Evolutionary conservation across 2,113 vertebrate species (phyloP).

Genomic region (Pseudorectes ferrugineus): DNA sequence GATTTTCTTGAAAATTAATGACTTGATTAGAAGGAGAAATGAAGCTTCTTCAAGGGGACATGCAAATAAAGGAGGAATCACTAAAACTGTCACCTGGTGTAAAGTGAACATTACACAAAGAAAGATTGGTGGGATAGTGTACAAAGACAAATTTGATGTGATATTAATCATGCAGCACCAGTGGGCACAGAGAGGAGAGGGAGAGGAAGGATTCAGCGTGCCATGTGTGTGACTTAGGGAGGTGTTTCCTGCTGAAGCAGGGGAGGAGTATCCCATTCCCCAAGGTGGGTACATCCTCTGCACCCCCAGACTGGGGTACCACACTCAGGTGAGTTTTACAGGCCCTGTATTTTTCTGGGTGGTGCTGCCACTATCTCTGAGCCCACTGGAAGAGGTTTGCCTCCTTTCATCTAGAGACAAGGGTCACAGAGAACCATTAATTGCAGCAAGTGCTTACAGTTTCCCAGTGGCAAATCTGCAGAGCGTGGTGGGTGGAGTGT

Average conservation of each 20-base stretch:
- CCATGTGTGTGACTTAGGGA: background rate
- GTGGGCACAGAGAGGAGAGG: background rate
- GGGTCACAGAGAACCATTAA: background rate
- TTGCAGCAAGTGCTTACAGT: background rate
- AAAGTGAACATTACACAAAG: constrained; percentile 32
- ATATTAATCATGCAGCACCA: constrained; percentile 21
- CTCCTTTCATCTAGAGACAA: background rate
- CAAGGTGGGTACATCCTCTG: rapidly evolving
- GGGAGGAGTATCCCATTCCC: background rate
- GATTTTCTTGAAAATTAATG: constrained; percentile 60
- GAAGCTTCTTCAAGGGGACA: constrained; percentile 46
- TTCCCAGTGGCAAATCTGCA: background rate
- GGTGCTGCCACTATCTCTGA: background rate
- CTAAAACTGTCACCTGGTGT: constrained; percentile 48
- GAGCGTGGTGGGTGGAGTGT: background rate
- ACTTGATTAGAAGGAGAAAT: constrained; percentile 65
- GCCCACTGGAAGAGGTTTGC: background rate
- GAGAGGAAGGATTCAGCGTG: background rate
- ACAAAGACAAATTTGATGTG: constrained; percentile 26
- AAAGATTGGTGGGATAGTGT: constrained; percentile 24
- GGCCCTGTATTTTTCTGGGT: background rate
- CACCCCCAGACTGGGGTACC: too few species aligned
- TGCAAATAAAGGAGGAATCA: constrained; percentile 65
- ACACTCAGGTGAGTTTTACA: background rate
- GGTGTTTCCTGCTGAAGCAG: background rate